Conservation (phyloP, 2,888 invertebrate species). For the Odontothrips loti region DNA sequence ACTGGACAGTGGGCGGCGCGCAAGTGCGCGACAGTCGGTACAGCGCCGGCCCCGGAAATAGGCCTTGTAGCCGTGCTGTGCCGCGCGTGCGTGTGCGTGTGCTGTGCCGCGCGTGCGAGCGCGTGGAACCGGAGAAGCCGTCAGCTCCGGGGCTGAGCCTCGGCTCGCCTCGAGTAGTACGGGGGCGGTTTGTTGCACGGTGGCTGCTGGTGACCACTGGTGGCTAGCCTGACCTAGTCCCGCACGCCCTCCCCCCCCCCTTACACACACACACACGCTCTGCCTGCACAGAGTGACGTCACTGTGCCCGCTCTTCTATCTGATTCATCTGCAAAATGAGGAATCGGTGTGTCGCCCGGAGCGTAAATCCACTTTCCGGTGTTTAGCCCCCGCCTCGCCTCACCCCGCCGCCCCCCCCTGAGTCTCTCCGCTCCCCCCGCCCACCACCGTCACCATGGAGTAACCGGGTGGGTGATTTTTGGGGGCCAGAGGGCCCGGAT, state of each 20-base stretch:
- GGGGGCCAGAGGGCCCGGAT: background rate
- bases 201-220: too few species aligned
- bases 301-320: too few species aligned
- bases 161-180: too few species aligned
- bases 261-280: too few species aligned
- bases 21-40: background rate
- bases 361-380: background rate
- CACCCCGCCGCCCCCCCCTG: too few species aligned
- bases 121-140: too few species aligned
- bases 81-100: background rate
- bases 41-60: background rate
- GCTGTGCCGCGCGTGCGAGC: background rate
- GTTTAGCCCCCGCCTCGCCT: too few species aligned
- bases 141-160: too few species aligned
- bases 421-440: background rate
- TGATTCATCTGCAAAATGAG: background rate
- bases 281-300: too few species aligned
- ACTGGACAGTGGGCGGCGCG: background rate
- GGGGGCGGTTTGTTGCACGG: too few species aligned
- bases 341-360: background rate
- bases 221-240: too few species aligned
- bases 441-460: background rate
- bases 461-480: background rate
- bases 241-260: background rate
- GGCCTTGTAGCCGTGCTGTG: background rate